Percentiles rank a stretch among this genome's conserved stretches.
These are phyloP conservation scores for Clavelina lepadiformis DNA, from an alignment of 23 tunicate species.

Conservation along the genomic window DNA sequence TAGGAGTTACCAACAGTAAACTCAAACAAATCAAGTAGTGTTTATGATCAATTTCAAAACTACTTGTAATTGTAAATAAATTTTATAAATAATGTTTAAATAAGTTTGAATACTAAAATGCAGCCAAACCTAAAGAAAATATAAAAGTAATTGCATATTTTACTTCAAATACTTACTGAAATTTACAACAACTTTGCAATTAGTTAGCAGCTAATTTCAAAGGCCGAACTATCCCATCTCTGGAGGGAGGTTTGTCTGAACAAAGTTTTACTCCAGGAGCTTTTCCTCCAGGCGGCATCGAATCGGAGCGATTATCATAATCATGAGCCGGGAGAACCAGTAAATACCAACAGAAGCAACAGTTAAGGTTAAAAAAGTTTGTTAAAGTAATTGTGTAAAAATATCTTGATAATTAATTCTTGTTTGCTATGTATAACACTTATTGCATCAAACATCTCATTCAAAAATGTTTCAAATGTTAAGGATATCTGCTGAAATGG, in stretches of 20 bases:
- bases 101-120: too few relatives aligned
- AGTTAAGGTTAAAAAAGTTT: too few relatives aligned
- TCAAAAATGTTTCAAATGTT: not conserved
- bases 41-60: too few relatives aligned
- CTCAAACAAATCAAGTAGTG: too few relatives aligned
- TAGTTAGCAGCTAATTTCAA: slow-evolving; percentile 18
- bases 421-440: not conserved
- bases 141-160: too few relatives aligned
- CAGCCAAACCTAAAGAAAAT: too few relatives aligned
- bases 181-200: not conserved
- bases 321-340: slow-evolving; percentile 66
- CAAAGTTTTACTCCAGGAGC: slow-evolving; percentile 72
- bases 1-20: too few relatives aligned
- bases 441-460: not conserved
- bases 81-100: too few relatives aligned
- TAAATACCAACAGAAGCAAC: slow-evolving; percentile 6
- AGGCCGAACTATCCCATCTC: slow-evolving; percentile 67
- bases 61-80: too few relatives aligned
- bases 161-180: too few relatives aligned
- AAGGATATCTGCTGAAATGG: slow-evolving; percentile 94
- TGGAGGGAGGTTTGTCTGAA: slow-evolving; percentile 58
- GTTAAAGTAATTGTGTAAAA: not conserved
- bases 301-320: slow-evolving; percentile 60
- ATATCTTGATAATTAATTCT: not conserved
- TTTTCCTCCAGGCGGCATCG: slow-evolving; percentile 64